Base-by-base conservation (phyloP, 2,888 invertebrate species). In the Drosophila eohydei region DNA sequence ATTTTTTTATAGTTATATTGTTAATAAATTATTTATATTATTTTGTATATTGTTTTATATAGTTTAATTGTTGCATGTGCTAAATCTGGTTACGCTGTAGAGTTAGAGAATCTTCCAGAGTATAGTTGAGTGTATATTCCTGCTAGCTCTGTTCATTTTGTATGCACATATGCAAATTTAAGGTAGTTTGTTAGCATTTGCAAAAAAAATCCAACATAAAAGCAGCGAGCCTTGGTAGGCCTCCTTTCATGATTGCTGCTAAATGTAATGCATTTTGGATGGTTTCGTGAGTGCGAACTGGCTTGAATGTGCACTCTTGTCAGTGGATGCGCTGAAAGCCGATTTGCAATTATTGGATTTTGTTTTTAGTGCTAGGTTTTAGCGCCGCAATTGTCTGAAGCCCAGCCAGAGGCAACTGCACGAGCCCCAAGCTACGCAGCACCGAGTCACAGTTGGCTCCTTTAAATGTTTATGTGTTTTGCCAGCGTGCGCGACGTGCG, bases 331-430 rank as follows among this genome's bases (percentile, higher is more conserved):
- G 50, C 28, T 63, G 36, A 67, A 70, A 57, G 63, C 55, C 14
- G 48, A 65, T 81, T 89, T 91, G 90, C 89, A 90, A 88, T 90
- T 91, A 91, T 89, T 89, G 87, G 80, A 90, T 88, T 90, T 89
- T 79, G 83, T 87, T 85, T 81, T 81, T 68, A 71, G 50, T 65
- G 50, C 68, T 4, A 9, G 30, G n/a, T 3, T n/a, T 46, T 56
- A 7, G n/a, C 9, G 62, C 21, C 38, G 46, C 73, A 69, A 64
- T 76, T 72, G 72, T 66, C 68, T 55, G 68, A 32, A 64, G 48
- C 74, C 52, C 73, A 57, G 57, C 54, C 66, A 78, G 38, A 7
- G 9, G 41, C 28, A 40, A 4, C 3, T 2, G 43, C 34, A n/a
- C 28, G 6, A 16, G 50, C 36, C 36, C 34, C 52, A 52, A 21